Base-by-base conservation (phyloP, 2,113 vertebrate genomes). In the Ondatra zibethicus region DNA sequence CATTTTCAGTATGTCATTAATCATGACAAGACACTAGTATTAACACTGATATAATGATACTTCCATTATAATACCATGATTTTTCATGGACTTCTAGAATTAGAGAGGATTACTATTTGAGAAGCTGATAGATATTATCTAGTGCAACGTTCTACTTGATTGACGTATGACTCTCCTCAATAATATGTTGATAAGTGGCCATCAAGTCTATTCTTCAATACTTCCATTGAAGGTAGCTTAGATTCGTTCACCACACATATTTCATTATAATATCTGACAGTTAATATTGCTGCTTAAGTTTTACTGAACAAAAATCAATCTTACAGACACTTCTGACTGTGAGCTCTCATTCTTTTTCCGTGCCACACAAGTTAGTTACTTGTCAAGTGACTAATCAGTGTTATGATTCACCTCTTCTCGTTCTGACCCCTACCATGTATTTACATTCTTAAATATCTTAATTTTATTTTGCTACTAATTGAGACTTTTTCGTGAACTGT, bases 1-100 rank as follows among this genome's bases (percentile, higher is more conserved):
- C 97, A 98, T 97, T 98, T 95, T 98, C 94, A 97, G 97, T 98
- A 97, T 97, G 97, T 97, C 11, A 95, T 98, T 98, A 97, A 98
- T 98, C 97, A 97, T 25, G 97, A 98, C 97, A 95, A 95, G 96
- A 98, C 93, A 50, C 88, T 97, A 92, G 95, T 96, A 97, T 98
- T 98, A 98, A 98, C 98, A 98, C 97, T 98, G 89, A 81, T 94
- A 78, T 96, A 95, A 97, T 96, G 95, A 93, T 91, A 92, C 89
- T 97, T 97, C 89, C 58, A 82, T 86, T 88, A 27, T 72, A 86
- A 87, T 87, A 50, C 45, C 80, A 78, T 63, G 17, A 3, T 72
- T 92, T 87, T 78, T 61, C 31, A 86, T 47, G 39, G 52, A 73
- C 27, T 65, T 12, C 52, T 88, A 65, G 45, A 88, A 92, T 88